phyloP scores from a whole-genome alignment of 2,888 invertebrate genomes.

The Neoscelio sp. region DNA sequence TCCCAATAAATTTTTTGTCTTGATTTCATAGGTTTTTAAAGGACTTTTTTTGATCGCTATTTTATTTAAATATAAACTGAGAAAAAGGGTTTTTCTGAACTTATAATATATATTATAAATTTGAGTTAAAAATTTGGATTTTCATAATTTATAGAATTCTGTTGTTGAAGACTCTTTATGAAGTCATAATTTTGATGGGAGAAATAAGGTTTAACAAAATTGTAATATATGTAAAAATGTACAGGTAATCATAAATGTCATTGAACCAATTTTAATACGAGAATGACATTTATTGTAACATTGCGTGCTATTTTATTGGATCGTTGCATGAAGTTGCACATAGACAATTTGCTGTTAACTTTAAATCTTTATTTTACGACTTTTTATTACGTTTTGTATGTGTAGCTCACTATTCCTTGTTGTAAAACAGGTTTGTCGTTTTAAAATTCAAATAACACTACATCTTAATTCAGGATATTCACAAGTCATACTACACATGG shows the following conservation, averaged over 20 bases:
- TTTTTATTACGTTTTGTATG: constrained; percentile 18
- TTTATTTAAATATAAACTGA: too few species aligned
- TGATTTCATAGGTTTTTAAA: too few species aligned
- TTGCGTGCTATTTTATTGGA: constrained; percentile 47
- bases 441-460: too few species aligned
- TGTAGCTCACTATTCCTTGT: not conserved
- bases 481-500: too few species aligned
- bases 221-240: not conserved
- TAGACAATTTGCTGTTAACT: constrained; percentile 21
- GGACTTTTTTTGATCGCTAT: too few species aligned
- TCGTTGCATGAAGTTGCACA: constrained; percentile 29
- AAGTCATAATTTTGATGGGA: too few species aligned
- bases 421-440: too few species aligned
- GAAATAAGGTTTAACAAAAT: too few species aligned
- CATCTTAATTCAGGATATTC: too few species aligned
- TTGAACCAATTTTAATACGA: constrained; percentile 24
- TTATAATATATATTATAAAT: too few species aligned
- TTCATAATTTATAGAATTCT: not conserved
- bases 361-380: constrained; percentile 9
- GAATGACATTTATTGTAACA: constrained; percentile 49
- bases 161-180: too few species aligned
- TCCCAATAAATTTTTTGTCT: constrained; percentile 30
- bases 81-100: too few species aligned
- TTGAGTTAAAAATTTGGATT: not conserved
- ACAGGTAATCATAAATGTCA: not conserved